A percentile compares a stretch with the other conserved stretches of the same genome.
Conservation (phyloP, 2,113 vertebrate genomes). For the Argyrosomus japonicus region DNA sequence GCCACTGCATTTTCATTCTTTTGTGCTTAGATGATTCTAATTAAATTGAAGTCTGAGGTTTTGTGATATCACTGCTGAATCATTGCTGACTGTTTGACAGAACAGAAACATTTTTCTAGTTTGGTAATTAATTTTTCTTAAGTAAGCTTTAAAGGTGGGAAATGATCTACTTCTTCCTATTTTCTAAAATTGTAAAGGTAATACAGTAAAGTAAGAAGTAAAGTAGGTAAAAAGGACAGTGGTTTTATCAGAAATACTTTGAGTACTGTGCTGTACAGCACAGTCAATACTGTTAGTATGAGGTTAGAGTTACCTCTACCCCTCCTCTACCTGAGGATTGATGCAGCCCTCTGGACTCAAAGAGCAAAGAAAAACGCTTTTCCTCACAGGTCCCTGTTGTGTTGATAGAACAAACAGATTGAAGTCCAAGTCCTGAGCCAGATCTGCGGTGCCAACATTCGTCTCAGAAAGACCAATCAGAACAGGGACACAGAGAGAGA, state of each 20-base stretch:
- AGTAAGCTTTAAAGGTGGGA: neutral
- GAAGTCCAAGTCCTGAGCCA: constrained; percentile 10
- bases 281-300: too few species aligned
- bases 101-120: neutral
- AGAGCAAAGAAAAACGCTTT: constrained; percentile 52
- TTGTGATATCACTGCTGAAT: neutral
- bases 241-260: neutral
- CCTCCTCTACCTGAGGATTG: constrained; percentile 13
- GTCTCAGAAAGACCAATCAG: constrained; percentile 29
- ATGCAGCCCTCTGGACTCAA: constrained; percentile 39
- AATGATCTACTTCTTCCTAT: neutral
- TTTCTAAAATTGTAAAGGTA: too few species aligned
- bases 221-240: neutral
- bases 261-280: too few species aligned
- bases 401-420: constrained; percentile 43
- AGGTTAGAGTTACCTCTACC: neutral
- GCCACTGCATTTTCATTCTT: neutral
- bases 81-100: too few species aligned
- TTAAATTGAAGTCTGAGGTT: neutral
- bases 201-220: too few species aligned
- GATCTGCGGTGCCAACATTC: constrained; percentile 23
- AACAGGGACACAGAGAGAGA: neutral
- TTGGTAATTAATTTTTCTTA: constrained; percentile 4
- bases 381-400: constrained; percentile 23
- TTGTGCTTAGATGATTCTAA: neutral